Evolutionary conservation across 2,888 invertebrate species (phyloP).

Genomic region (Conops quadrifasciatus): DNA sequence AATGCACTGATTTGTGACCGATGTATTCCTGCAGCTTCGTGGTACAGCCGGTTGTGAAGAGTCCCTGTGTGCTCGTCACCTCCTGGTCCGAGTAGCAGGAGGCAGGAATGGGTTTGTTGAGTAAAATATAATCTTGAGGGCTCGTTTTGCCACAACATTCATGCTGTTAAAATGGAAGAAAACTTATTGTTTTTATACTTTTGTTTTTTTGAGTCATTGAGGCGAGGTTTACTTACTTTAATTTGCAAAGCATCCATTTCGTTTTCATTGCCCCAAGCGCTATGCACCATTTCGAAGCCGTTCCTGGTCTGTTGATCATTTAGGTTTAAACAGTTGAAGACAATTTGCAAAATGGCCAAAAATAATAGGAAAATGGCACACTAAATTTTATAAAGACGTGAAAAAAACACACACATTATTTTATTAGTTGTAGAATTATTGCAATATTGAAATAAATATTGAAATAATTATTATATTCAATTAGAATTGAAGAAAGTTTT

Average conservation of each 20-base stretch:
- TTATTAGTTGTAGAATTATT: too few species aligned
- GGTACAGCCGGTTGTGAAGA: conserved; percentile 54
- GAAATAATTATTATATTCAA: too few species aligned
- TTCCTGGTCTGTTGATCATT: conserved; percentile 69
- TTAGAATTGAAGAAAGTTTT: too few species aligned
- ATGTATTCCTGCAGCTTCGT: conserved; percentile 51
- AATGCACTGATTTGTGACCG: conserved; percentile 65
- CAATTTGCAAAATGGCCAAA: conserved; percentile 77
- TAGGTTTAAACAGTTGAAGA: conserved; percentile 70
- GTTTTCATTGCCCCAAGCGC: conserved; percentile 62
- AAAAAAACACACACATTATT: conserved; percentile 1
- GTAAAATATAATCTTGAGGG: conserved; percentile 56
- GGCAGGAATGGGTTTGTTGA: conserved; percentile 50
- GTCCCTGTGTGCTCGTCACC: conserved; percentile 41
- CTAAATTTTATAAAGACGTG: conserved; percentile 64
- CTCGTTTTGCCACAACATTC: conserved; percentile 61
- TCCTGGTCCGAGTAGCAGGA: conserved; percentile 54
- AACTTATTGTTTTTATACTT: neutral
- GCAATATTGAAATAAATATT: too few species aligned
- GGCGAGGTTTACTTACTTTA: conserved; percentile 12
- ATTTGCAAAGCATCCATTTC: conserved; percentile 55
- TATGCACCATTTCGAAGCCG: conserved; percentile 67
- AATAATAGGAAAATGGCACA: conserved; percentile 77
- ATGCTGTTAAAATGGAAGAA: conserved; percentile 43
- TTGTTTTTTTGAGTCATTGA: neutral